A percentile compares a stretch with the other conserved stretches of the same genome.
Conservation (phyloP, 2,888 invertebrate genomes). For the Drosophila birchii region DNA sequence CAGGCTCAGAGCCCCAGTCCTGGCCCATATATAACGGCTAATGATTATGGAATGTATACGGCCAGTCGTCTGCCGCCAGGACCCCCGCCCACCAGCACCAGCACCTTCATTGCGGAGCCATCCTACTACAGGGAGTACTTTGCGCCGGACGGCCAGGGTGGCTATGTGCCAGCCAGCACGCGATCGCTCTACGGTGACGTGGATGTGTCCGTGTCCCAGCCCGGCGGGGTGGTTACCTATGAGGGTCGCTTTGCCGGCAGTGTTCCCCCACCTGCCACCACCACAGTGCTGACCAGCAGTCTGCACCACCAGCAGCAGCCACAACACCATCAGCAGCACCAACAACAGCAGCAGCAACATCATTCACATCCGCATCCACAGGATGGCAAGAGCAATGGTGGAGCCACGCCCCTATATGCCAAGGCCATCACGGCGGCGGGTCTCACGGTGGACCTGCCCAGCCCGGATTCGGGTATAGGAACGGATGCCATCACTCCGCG, state of each 20-base stretch:
- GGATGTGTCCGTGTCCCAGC: slow-evolving; percentile 83
- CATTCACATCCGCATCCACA: slow-evolving; percentile 58
- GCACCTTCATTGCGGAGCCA: slow-evolving; percentile 89
- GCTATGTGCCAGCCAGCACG: slow-evolving; percentile 83
- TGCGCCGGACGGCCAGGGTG: slow-evolving; percentile 86
- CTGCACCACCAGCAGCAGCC: slow-evolving; percentile 57
- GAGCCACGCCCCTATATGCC: slow-evolving; percentile 83
- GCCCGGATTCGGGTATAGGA: slow-evolving; percentile 98
- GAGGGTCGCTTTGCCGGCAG: slow-evolving; percentile 83
- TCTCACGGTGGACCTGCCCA: slow-evolving; percentile 96
- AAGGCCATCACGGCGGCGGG: slow-evolving; percentile 89
- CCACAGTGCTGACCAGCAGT: slow-evolving; percentile 74
- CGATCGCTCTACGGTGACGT: slow-evolving; percentile 83
- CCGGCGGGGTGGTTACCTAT: slow-evolving; percentile 77
- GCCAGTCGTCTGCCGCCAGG: slow-evolving; percentile 82
- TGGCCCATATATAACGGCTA: slow-evolving; percentile 84
- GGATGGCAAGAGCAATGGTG: slow-evolving; percentile 77
- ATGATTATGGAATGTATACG: slow-evolving; percentile 85
- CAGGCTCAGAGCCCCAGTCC: slow-evolving; percentile 85
- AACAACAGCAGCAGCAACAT: slow-evolving; percentile 58
- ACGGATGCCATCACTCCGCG: slow-evolving; percentile 96
- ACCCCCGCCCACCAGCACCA: slow-evolving; percentile 85
- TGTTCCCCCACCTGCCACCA: slow-evolving; percentile 72
- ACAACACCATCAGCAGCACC: slow-evolving; percentile 58
- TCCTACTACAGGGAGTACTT: slow-evolving; percentile 92